Base-by-base conservation (phyloP, 1,140 invertebrate species). In the Diprion similis region DNA sequence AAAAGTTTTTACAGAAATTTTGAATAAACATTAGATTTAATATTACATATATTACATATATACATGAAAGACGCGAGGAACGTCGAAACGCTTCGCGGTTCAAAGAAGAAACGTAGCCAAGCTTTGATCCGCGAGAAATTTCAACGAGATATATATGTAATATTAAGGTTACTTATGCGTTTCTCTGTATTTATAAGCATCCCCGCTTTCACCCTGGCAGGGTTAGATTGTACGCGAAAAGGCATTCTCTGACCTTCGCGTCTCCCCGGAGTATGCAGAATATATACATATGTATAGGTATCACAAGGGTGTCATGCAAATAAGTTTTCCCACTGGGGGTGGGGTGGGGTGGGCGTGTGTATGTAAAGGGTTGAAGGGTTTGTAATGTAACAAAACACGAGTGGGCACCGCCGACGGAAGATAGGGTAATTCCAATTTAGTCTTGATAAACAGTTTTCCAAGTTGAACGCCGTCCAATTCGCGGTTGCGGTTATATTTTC, bases 371-470 rank as follows among this genome's bases (percentile, higher is more conserved):
- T 59, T 59, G 11, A 13, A 59, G 51, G 51, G n/a, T 59, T 59
- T 17, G 51, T 15, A 17, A 59, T 4, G 51, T 17, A 17, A 17
- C 51, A 59, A 59, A 59, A 59, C 51, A 59, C 51, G 51, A 6
- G 51, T 59, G 51, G 51, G 51, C 51, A 59, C 11, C 24, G 24
- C 24, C 11, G 51, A 59, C 51, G 11, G 9, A 13, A 59, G 51
- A 37, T 37, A n/a, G 51, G 51, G 51, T 59, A 13, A 59, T 17
- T 59, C 51, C 66, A 45, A 13, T 68, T 68, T 45, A 13, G 15
- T 68, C 66, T 68, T 68, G 4, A 68, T 15, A 68, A 68, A 68
- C 66, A 68, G 18, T 68, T 68, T 19, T 19, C 66, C 15, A 9
- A 68, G 19, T n/a, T 6, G 24, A n/a, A n/a, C n/a, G n/a, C n/a